phyloP scores from a whole-genome alignment of 2,888 invertebrate species.

The Hirtodrosophila duncani region DNA sequence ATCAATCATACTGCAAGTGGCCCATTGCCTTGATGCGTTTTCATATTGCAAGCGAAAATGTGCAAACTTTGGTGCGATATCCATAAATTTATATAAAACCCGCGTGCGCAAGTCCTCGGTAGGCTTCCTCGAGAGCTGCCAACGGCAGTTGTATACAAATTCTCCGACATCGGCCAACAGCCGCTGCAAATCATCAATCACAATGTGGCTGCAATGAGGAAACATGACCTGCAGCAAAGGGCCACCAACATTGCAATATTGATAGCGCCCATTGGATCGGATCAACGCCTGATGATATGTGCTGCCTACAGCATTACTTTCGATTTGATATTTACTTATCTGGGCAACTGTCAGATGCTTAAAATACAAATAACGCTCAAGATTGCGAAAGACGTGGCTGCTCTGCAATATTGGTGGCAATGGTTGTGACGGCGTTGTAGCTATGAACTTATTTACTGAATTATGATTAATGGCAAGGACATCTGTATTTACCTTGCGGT shows the following conservation, averaged over 20 bases:
- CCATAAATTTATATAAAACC: constrained; percentile 39
- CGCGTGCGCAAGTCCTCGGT: constrained; percentile 35
- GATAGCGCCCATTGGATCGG: constrained; percentile 10
- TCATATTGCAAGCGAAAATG: constrained; percentile 34
- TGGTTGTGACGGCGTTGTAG: constrained; percentile 8
- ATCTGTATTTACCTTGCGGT: constrained; percentile 46
- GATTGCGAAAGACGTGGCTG: constrained; percentile 19
- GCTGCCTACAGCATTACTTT: constrained; percentile 27
- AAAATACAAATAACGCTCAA: constrained; percentile 34
- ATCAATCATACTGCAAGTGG: constrained; percentile 19
- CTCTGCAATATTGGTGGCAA: background rate
- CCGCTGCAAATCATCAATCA: constrained; percentile 27
- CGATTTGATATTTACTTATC: constrained; percentile 35
- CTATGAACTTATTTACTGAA: no score
- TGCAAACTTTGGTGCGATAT: constrained; percentile 30
- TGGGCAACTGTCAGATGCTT: constrained; percentile 28
- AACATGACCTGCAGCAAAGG: constrained; percentile 35
- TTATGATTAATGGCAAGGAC: no score
- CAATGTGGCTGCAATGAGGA: constrained; percentile 17
- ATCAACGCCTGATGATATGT: constrained; percentile 44
- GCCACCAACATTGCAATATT: constrained; percentile 33
- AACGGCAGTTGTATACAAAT: constrained; percentile 26
- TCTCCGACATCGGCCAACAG: constrained; percentile 36
- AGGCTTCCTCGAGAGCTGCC: background rate
- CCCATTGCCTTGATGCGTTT: constrained; percentile 36